Percentiles rank a stretch among this genome's conserved stretches.
Conservation (phyloP, 1,140 invertebrate genomes). For the Ladona fulva region DNA sequence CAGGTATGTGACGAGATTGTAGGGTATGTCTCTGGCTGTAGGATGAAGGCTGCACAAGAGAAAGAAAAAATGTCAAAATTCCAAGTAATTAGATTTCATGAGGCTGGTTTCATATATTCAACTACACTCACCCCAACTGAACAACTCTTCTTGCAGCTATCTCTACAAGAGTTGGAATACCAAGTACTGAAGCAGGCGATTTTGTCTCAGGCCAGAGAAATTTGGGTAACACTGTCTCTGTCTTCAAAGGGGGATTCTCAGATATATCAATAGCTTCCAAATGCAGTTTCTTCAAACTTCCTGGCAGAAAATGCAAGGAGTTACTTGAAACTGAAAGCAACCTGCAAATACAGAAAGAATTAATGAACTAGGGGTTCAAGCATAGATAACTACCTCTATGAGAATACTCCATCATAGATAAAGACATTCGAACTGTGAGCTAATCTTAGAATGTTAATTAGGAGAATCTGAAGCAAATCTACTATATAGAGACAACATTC, state of each 20-base stretch:
- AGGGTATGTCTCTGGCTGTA: conserved; percentile 46
- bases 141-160: conserved; percentile 29
- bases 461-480: too few species aligned
- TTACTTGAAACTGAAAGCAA: conserved; percentile 25
- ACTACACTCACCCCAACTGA: conserved; percentile 26
- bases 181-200: conserved; percentile 25
- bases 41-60: conserved; percentile 37
- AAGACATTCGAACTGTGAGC: too few species aligned
- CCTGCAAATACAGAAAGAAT: conserved; percentile 31
- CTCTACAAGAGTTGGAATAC: conserved; percentile 30
- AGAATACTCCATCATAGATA: too few species aligned
- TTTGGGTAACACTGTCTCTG: conserved; percentile 8
- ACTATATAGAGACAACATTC: too few species aligned
- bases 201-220: conserved; percentile 22
- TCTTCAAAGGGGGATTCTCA: conserved; percentile 38
- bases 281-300: conserved; percentile 42
- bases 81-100: background rate
- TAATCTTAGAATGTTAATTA: too few species aligned
- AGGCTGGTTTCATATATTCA: background rate
- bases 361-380: conserved; percentile 43
- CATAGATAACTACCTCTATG: conserved; percentile 29
- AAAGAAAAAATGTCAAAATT: conserved; percentile 26
- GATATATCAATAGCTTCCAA: conserved; percentile 47
- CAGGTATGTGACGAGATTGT: conserved; percentile 47
- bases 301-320: conserved; percentile 28